Base-by-base conservation (phyloP, 2,797 vertebrate genomes). In the Lycodopsis pacificus region DNA sequence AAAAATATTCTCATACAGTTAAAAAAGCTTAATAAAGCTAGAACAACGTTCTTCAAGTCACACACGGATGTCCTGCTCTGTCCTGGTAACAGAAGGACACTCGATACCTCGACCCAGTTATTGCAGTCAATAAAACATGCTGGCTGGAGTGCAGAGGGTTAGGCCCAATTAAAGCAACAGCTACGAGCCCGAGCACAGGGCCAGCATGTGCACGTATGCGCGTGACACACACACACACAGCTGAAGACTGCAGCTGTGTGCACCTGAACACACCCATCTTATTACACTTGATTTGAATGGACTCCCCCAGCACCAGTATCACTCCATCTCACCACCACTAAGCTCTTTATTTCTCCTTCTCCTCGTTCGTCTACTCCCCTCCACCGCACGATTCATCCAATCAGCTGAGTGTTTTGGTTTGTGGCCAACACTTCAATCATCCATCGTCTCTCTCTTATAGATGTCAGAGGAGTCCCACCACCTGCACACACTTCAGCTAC, bases 51-150 rank as follows among this genome's bases (percentile, higher is more conserved):
- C 34, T 13, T 59, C 2, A 71, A 49, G 61, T 71, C 49, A 66
- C 63, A 80, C 49, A 53, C 64, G 76, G 65, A 65, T 27, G 51
- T 70, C 9, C 54, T 40, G 51, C 51, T 69, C 49, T 40, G 68
- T 20, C 59, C 44, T 30, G 36, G 13, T 67, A 71, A 87, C 82
- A 88, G 90, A 73, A 83, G 72, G 80, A 88, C 56, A 89, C 56
- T 53, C 82, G 86, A 93, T 85, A 89, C 49, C 57, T 71, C 17
- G 0, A 32, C 65, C 59, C 44, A 80, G 62, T 89, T 90, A 91
- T 87, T 78, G 71, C 72, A 66, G 83, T 88, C 85, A 88, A 90
- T 92, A 92, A 90, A 89, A 81, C 84, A 86, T 68, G 76, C 38
- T 63, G 49, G 65, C 54, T 53, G 64, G 40, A 81, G 84, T 86